Percentiles rank a stretch among this genome's conserved stretches.
These are phyloP conservation scores for Zophobas morio DNA, from an alignment of 1,140 invertebrate species.

Conservation along the genomic window DNA sequence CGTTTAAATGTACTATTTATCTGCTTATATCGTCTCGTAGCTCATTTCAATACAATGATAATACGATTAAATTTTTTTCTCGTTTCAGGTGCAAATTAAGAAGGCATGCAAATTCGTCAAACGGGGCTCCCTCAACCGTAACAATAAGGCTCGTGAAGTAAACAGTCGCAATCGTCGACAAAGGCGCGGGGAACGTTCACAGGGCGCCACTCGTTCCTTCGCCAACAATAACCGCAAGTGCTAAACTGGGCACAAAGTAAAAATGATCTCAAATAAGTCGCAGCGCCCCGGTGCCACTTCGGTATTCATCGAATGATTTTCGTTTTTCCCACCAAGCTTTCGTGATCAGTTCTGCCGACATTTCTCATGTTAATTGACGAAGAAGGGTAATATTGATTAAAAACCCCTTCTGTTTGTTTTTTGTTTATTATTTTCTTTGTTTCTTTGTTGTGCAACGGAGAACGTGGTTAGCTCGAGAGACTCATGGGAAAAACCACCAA, in stretches of 20 bases:
- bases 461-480: conserved; percentile 49
- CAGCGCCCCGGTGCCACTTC: neutral
- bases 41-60: no score
- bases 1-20: no score
- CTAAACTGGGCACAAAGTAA: conserved; percentile 64
- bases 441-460: conserved; percentile 28
- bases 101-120: conserved; percentile 72
- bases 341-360: neutral
- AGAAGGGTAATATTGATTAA: conserved; percentile 60
- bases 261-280: conserved; percentile 58
- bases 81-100: conserved; percentile 69
- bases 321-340: conserved; percentile 27
- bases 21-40: no score
- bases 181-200: conserved; percentile 75
- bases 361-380: conserved; percentile 41
- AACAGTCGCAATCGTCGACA: conserved; percentile 75
- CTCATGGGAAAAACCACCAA: conserved; percentile 52
- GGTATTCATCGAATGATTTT: conserved; percentile 1
- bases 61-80: conserved; percentile 1
- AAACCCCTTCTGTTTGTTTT: conserved; percentile 54
- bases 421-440: conserved; percentile 38
- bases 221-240: conserved; percentile 84
- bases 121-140: conserved; percentile 73
- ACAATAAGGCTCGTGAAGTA: conserved; percentile 78
- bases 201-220: conserved; percentile 73